Percentiles rank a stretch among this genome's conserved stretches.
phyloP scores from a whole-genome alignment of 1,140 invertebrate genomes.

The Pararge aegeria region DNA sequence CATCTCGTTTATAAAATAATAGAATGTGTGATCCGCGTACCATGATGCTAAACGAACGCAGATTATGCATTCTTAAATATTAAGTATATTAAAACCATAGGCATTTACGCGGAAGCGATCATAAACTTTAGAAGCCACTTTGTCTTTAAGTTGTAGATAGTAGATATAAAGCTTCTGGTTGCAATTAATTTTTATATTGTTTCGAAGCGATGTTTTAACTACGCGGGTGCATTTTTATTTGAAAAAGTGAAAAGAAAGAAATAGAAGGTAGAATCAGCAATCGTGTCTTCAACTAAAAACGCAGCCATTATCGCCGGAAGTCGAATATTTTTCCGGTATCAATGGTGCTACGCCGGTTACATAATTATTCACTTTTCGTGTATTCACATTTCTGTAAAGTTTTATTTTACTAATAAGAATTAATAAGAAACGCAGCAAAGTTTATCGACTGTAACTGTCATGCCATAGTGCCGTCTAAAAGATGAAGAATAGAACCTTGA shows the following conservation, averaged over 20 bases:
- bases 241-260: conserved; percentile 75
- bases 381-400: conserved; percentile 73
- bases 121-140: conserved; percentile 59
- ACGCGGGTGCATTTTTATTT: conserved; percentile 73
- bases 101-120: conserved; percentile 70
- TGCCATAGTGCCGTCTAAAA: conserved; percentile 79
- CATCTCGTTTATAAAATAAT: conserved; percentile 46
- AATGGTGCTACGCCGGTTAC: conserved; percentile 58
- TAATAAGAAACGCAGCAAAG: conserved; percentile 77
- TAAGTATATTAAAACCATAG: conserved; percentile 44
- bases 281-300: conserved; percentile 70
- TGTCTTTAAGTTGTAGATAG: conserved; percentile 39
- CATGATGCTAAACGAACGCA: conserved; percentile 61
- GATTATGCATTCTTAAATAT: conserved; percentile 43
- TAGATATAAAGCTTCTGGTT: conserved; percentile 61
- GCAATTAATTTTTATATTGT: conserved; percentile 52
- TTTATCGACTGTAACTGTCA: conserved; percentile 77
- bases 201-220: conserved; percentile 68
- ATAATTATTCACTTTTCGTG: conserved; percentile 58
- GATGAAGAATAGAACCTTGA: conserved; percentile 77
- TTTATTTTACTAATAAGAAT: conserved; percentile 70
- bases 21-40: conserved; percentile 61
- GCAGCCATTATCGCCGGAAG: conserved; percentile 64
- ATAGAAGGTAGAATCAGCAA: conserved; percentile 71
- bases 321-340: conserved; percentile 54